Evolutionary conservation across 1,140 invertebrate genomes (phyloP), one percentile per base, ranked within the genome.

Genomic region (Plectus sambesii): DNA sequence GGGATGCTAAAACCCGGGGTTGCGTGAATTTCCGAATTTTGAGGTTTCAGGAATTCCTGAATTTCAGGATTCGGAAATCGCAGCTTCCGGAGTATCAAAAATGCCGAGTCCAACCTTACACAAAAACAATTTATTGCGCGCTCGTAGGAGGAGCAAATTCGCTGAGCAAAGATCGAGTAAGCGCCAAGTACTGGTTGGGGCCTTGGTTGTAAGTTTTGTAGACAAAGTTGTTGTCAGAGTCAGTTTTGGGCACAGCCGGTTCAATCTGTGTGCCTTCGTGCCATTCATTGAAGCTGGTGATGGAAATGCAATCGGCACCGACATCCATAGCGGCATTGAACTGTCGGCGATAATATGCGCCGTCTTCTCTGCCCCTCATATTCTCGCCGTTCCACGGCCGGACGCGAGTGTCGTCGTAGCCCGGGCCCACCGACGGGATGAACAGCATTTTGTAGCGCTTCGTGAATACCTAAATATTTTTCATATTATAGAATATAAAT

Each of bases 231-330:
- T 49, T 62, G 26, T n/a, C 37, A 24, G 57, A 53, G 2, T 12
- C 36, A 39, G 56, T 48, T 12, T n/a, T 48, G 41, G 69, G 60
- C 17, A 71, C 47, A 2, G 74, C 73, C 39, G 71, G 61, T 55
- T 76, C 75, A 44, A 76, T 73, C 56, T 76, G 75, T 9, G 74
- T 75, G 5, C 74, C 75, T 63, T 76, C 75, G 47, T 76, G 74
- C 75, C 75, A 76, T 55, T 76, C 75, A 58, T 76, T 76, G 56
- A 75, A 76, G 5, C 72, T 74, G 8, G 75, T 76, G 12, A 76
- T 72, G 15, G 71, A 71, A 22, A 76, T 48, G 23, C 72, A 54
- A 29, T 51, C 41, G 24, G 72, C 67, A 5, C 57, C 42, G 23
- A 58, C 24, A 30, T 6, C 4, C 4, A 26, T 25, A 3, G 73